Base-by-base conservation (phyloP, 1,140 invertebrate genomes). In the Solen grandis region DNA sequence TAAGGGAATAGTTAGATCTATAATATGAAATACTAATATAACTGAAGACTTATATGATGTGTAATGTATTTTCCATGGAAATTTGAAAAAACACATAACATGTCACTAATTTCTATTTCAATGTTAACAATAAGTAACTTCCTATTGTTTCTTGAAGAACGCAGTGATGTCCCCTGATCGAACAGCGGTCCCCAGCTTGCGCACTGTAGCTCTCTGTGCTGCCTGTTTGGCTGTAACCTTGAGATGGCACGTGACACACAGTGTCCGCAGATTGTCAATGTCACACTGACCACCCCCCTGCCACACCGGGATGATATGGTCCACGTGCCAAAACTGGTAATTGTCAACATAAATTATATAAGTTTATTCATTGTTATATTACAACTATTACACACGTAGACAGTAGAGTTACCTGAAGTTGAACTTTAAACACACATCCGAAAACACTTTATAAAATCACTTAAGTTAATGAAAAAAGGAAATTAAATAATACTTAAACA, bases 201-300 rank as follows among this genome's bases (percentile, higher is more conserved):
- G 63, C 25, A 82, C 70, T 1, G 57, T 73, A 10, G 87, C 85
- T 19, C 88, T 63, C 63, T 90, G 82, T 14, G 55, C 69, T 2
- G 87, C 86, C 68, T 90, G 90, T 62, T 84, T 54, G 16, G 86
- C 60, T 1, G 90, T 91, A 60, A 91, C 88, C 54, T 84, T 83
- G 22, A 83, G 75, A 60, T 91, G 90, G 79, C 90, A 91, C 2
- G 86, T 55, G 0, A 87, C 87, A 81, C 90, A 91, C 60, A 91
- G 75, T 5, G 90, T 91, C 5, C 90, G 68, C 41, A 91, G 82
- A 81, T 91, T 91, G 84, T 91, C 90, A 73, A 91, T 87, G 73
- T 91, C 90, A 86, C 90, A 91, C 82, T 90, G 75, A n/a, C 90
- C 90, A 29, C 90, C 90, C 41, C 90, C 90, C 35, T 88, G 88